Base-by-base conservation (phyloP, 23 tunicate genomes). In the Clavelina lepadiformis region DNA sequence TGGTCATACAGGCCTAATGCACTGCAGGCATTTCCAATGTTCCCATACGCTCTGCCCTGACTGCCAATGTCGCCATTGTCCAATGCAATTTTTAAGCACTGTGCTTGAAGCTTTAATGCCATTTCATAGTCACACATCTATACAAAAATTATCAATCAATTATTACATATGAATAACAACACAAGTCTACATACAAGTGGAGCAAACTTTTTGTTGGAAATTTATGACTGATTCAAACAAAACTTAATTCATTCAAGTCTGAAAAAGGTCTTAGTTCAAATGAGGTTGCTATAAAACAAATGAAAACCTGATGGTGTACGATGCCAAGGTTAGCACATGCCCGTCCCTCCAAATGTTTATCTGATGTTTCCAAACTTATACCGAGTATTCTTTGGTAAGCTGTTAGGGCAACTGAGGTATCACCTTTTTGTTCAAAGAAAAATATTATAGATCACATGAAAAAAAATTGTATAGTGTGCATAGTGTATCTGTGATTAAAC, bases 21-120 rank as follows among this genome's bases (percentile, higher is more conserved):
- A 50, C 83, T 84, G 83, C 77, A 84, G 11, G 93, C 78, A 44
- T 84, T 84, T 28, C 93, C 93, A 21, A 84, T 84, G 36, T 76
- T 84, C 0, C 93, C 83, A 31, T 84, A 73, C 24, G 93, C 93
- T 18, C 93, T 82, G 11, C 93, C 93, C 55, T 84, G 93, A 25
- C 85, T 33, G 22, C 46, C 77, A 41, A 71, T 38, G 36, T 84
- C 93, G 26, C 61, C 37, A 1, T 7, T 67, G 21, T 69, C 68
- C 1, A 31, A 35, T 38, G 77, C 80, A 7, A 84, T 32, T 3
- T 33, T 51, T 20, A 84, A 73, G 32, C 74, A 52, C 31, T 62
- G 59, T 0, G 83, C 75, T 38, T 84, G 93, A 25, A 76, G 38
- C 56, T 76, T 76, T 54, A 84, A 38, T 18, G 93, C 83, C 73